A percentile compares a stretch with the other conserved stretches of the same genome.
phyloP scores from a whole-genome alignment of 1,140 invertebrate genomes.

The Drosophila carrolli region DNA sequence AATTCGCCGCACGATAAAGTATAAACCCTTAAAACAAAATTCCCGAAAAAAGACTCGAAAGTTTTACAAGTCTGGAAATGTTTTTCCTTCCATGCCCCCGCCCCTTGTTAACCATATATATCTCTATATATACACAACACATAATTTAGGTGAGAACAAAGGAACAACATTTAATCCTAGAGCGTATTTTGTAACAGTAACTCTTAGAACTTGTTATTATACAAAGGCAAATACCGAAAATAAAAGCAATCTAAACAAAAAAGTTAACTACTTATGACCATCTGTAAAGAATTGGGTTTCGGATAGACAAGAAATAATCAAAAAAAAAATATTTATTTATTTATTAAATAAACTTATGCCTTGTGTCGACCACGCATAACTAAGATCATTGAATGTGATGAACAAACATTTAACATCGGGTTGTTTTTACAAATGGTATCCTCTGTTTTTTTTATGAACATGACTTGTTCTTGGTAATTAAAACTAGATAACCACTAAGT shows the following conservation, averaged over 20 bases:
- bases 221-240: constrained; percentile 19
- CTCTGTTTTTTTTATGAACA: too few relatives aligned
- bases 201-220: constrained; percentile 32
- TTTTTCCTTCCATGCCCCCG: neutral
- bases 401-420: too few relatives aligned
- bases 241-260: constrained; percentile 23
- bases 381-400: too few relatives aligned
- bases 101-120: constrained; percentile 14
- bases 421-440: too few relatives aligned
- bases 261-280: too few relatives aligned
- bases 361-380: too few relatives aligned
- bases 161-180: constrained; percentile 8
- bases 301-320: too few relatives aligned
- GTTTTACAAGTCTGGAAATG: constrained; percentile 6
- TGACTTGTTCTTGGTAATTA: too few relatives aligned
- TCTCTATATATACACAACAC: neutral
- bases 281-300: too few relatives aligned
- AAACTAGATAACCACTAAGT: too few relatives aligned
- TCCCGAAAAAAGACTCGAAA: neutral
- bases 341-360: too few relatives aligned
- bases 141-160: neutral
- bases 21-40: neutral
- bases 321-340: too few relatives aligned
- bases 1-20: constrained; percentile 4
- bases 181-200: constrained; percentile 21